These are phyloP conservation scores for Oxystoma pomonae DNA, from an alignment of 2,888 invertebrate genomes.

Conservation along the genomic window DNA sequence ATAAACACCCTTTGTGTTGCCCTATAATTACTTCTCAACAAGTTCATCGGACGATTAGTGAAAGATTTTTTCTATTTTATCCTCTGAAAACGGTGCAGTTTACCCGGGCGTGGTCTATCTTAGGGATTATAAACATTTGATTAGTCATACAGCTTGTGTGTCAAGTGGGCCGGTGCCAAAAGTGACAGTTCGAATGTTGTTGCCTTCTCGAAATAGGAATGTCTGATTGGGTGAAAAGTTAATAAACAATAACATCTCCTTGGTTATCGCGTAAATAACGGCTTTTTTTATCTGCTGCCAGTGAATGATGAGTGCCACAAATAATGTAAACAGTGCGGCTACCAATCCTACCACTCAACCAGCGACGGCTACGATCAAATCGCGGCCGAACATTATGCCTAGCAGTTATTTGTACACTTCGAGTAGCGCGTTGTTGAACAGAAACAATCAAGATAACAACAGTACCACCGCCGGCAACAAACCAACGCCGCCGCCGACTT, in stretches of 20 bases:
- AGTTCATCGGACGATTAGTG: not conserved
- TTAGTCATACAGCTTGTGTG: slow-evolving; percentile 40
- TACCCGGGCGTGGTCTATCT: slow-evolving; percentile 46
- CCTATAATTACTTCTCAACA: not conserved
- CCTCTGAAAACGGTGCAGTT: slow-evolving; percentile 29
- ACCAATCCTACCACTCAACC: slow-evolving; percentile 39
- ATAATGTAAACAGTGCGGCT: slow-evolving; percentile 40
- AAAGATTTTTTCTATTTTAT: not conserved
- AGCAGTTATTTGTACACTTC: slow-evolving; percentile 63
- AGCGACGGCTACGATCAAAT: slow-evolving; percentile 47
- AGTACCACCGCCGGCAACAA: slow-evolving; percentile 37
- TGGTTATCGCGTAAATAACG: not conserved
- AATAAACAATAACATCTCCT: not conserved
- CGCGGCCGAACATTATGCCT: slow-evolving; percentile 50
- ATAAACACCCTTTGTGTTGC: not conserved
- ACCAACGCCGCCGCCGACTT: slow-evolving; percentile 72
- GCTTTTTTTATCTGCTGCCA: too few relatives aligned
- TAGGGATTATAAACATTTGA: slow-evolving; percentile 38
- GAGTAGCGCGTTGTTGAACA: slow-evolving; percentile 57
- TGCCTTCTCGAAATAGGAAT: not conserved
- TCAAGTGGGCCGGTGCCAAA: slow-evolving; percentile 22
- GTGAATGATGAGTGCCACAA: slow-evolving; percentile 42
- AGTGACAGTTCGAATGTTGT: slow-evolving; percentile 27
- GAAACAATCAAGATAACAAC: slow-evolving; percentile 44
- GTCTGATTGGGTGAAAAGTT: not conserved